These are phyloP conservation scores for Perizoma affinitatum DNA, from an alignment of 2,888 invertebrate species.

Conservation along the genomic window DNA sequence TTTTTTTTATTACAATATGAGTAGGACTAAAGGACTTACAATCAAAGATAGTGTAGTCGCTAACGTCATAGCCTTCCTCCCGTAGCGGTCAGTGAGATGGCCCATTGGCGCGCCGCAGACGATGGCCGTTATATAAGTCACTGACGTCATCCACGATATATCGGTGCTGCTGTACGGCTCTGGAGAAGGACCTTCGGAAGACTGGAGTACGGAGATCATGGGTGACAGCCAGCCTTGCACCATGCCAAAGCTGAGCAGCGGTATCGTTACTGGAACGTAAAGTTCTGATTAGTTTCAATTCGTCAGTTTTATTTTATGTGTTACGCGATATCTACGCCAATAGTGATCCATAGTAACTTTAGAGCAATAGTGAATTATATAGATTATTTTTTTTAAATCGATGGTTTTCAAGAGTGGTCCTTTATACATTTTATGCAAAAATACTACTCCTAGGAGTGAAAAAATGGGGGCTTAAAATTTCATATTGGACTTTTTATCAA, in stretches of 20 bases:
- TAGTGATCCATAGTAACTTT: too few species aligned
- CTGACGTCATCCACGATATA: slow-evolving; percentile 75
- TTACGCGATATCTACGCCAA: too few species aligned
- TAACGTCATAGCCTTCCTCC: slow-evolving; percentile 75
- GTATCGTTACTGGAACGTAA: slow-evolving; percentile 68
- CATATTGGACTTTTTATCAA: too few species aligned
- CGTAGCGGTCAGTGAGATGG: slow-evolving; percentile 70
- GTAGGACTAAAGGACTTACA: slow-evolving; percentile 54
- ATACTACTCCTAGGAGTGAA: too few species aligned
- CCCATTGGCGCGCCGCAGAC: slow-evolving; percentile 76
- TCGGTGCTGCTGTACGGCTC: slow-evolving; percentile 63
- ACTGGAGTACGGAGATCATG: slow-evolving; percentile 73
- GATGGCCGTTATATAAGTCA: slow-evolving; percentile 77
- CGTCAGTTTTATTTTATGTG: too few species aligned
- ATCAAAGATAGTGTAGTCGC: slow-evolving; percentile 68
- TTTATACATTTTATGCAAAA: too few species aligned
- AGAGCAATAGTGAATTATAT: too few species aligned
- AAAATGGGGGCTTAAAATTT: too few species aligned
- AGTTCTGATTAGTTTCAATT: background rate
- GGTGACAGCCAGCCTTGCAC: slow-evolving; percentile 78
- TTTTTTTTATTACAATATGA: too few species aligned
- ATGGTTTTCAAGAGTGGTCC: too few species aligned
- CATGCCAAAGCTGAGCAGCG: slow-evolving; percentile 76
- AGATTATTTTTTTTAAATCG: too few species aligned
- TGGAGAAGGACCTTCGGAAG: slow-evolving; percentile 60